Evolutionary conservation across 2,888 invertebrate genomes (phyloP).

Genomic region (Mythimna albipuncta): DNA sequence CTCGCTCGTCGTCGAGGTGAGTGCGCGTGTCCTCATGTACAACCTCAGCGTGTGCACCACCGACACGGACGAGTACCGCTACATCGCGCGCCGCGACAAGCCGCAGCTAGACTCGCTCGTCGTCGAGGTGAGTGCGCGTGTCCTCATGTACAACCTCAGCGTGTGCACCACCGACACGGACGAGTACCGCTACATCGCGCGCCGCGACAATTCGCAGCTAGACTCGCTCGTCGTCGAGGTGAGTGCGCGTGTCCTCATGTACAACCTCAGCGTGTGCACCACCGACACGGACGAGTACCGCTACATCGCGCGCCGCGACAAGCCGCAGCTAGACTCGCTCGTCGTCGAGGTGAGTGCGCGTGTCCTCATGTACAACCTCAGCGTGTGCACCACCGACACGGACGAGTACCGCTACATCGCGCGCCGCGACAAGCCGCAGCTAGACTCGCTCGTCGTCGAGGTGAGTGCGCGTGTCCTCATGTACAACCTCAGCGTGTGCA

Average conservation of each 20-base stretch:
- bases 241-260: not conserved
- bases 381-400: conserved; percentile 82
- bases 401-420: conserved; percentile 75
- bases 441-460: conserved; percentile 76
- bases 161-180: conserved; percentile 83
- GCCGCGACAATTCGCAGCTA: conserved; percentile 73
- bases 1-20: conserved; percentile 76
- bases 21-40: conserved; percentile 47
- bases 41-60: conserved; percentile 82
- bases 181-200: conserved; percentile 71
- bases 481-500: conserved; percentile 81
- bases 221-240: conserved; percentile 79
- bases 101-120: conserved; percentile 75
- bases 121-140: conserved; percentile 71
- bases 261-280: conserved; percentile 83
- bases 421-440: conserved; percentile 72
- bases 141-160: conserved; percentile 74
- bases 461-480: conserved; percentile 55
- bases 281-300: conserved; percentile 80
- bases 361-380: conserved; percentile 71
- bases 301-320: conserved; percentile 68
- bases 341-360: conserved; percentile 72
- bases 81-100: conserved; percentile 69
- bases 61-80: conserved; percentile 79
- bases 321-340: conserved; percentile 75